Percentiles rank a stretch among this genome's conserved stretches.
Conservation (phyloP, 2,888 invertebrate species). For the Noctua janthina region DNA sequence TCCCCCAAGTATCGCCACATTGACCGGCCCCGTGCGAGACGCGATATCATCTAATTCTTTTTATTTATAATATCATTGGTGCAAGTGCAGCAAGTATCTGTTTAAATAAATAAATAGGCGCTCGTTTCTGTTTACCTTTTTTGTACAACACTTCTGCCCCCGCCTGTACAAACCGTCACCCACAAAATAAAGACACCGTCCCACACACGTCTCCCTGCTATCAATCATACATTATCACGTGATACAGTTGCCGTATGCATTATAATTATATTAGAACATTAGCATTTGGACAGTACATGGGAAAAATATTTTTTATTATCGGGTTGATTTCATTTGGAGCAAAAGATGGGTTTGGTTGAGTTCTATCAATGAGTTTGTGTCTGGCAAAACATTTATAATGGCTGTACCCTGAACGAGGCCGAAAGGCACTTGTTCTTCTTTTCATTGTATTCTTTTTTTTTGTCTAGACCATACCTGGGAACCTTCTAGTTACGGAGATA, state of each 20-base stretch:
- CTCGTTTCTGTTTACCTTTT: background rate
- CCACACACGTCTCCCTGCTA: conserved; percentile 78
- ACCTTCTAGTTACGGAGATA: no score
- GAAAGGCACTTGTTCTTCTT: no score
- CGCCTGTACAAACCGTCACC: conserved; percentile 15
- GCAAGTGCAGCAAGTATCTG: background rate
- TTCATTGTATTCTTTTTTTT: no score
- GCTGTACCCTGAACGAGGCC: no score
- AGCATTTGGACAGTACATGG: conserved; percentile 69
- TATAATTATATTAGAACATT: conserved; percentile 85
- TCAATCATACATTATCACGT: conserved; percentile 83
- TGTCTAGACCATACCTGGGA: no score
- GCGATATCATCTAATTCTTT: no score
- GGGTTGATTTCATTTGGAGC: background rate
- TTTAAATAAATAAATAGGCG: background rate
- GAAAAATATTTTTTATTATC: conserved; percentile 56
- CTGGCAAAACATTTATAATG: no score
- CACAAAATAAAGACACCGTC: conserved; percentile 40
- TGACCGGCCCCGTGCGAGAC: no score
- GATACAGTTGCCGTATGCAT: conserved; percentile 75
- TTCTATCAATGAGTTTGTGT: no score
- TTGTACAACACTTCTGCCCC: conserved; percentile 8
- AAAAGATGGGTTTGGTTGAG: background rate
- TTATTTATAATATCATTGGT: no score
- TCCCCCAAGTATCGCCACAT: no score